Evolutionary conservation across 2,888 invertebrate genomes (phyloP).

Genomic region (Tetanocera ferruginea): DNA sequence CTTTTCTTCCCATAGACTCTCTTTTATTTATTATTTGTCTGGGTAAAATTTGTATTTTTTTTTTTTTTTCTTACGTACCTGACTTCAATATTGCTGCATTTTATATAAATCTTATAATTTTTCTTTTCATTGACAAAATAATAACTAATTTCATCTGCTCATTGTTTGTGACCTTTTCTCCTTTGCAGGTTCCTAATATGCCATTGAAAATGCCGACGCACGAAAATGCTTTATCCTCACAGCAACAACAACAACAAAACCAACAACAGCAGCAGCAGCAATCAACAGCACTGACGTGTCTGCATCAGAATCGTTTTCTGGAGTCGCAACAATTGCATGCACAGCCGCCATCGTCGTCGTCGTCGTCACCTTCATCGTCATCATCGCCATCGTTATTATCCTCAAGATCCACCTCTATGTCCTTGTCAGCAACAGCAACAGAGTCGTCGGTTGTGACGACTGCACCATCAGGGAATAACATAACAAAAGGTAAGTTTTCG

Average conservation of each 20-base stretch:
- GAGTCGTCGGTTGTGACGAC: slow-evolving; percentile 7
- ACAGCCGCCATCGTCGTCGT: slow-evolving; percentile 39
- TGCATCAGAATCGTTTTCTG: slow-evolving; percentile 66
- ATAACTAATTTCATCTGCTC: slow-evolving; percentile 35
- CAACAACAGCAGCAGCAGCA: slow-evolving; percentile 45
- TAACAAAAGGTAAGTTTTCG: slow-evolving; percentile 30
- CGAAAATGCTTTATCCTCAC: slow-evolving; percentile 57
- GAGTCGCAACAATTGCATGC: slow-evolving; percentile 61
- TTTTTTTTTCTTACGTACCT: background rate
- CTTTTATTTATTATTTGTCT: background rate
- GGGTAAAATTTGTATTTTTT: no score
- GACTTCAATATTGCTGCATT: background rate
- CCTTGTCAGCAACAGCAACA: slow-evolving; percentile 12
- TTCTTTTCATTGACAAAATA: slow-evolving; percentile 25
- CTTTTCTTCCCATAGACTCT: slow-evolving; percentile 31
- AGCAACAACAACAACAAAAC: slow-evolving; percentile 29
- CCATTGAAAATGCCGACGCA: slow-evolving; percentile 62
- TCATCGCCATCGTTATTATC: slow-evolving; percentile 20
- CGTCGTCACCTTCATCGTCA: slow-evolving; percentile 18
- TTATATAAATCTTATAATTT: background rate
- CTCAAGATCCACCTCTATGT: background rate
- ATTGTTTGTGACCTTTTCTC: slow-evolving; percentile 36
- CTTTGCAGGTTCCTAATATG: slow-evolving; percentile 68
- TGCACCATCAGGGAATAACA: slow-evolving; percentile 7
- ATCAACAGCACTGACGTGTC: slow-evolving; percentile 58